Percentiles rank a stretch among this genome's conserved stretches.
These are phyloP conservation scores for Electrona antarctica DNA, from an alignment of 2,113 vertebrate genomes.

Conservation along the genomic window DNA sequence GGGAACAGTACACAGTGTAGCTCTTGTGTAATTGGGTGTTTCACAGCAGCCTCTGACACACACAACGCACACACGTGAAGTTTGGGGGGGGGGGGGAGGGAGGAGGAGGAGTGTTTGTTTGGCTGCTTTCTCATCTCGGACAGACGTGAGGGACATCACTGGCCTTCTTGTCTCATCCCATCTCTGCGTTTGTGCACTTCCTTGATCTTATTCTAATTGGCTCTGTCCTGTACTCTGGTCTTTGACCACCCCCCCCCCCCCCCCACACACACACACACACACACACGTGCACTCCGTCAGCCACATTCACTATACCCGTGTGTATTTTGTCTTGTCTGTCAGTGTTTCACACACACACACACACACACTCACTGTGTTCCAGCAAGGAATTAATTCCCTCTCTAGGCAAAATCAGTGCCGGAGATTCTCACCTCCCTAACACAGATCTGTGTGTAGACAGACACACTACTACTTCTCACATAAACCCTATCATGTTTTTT, in stretches of 20 bases:
- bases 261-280: neutral
- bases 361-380: too few relatives aligned
- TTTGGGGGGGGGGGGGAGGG: too few relatives aligned
- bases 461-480: too few relatives aligned
- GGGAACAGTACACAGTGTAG: neutral
- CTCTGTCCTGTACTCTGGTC: conserved; percentile 13
- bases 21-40: conserved; percentile 32
- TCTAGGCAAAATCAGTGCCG: too few relatives aligned
- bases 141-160: conserved; percentile 7
- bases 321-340: too few relatives aligned
- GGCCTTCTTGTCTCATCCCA: conserved; percentile 9
- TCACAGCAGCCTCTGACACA: conserved; percentile 14
- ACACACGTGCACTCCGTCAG: neutral
- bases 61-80: neutral
- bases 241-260: conserved; percentile 20
- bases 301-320: neutral
- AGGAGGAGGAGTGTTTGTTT: conserved; percentile 41
- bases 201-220: conserved; percentile 17
- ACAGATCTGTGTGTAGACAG: too few relatives aligned
- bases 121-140: conserved; percentile 17
- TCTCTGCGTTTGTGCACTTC: conserved; percentile 17
- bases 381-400: too few relatives aligned
- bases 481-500: too few relatives aligned
- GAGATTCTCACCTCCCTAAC: too few relatives aligned
- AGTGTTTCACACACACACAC: too few relatives aligned